A percentile compares a stretch with the other conserved stretches of the same genome.
These are phyloP conservation scores for Hippopotamyrus pictus DNA, from an alignment of 2,797 vertebrate species.

Conservation along the genomic window DNA sequence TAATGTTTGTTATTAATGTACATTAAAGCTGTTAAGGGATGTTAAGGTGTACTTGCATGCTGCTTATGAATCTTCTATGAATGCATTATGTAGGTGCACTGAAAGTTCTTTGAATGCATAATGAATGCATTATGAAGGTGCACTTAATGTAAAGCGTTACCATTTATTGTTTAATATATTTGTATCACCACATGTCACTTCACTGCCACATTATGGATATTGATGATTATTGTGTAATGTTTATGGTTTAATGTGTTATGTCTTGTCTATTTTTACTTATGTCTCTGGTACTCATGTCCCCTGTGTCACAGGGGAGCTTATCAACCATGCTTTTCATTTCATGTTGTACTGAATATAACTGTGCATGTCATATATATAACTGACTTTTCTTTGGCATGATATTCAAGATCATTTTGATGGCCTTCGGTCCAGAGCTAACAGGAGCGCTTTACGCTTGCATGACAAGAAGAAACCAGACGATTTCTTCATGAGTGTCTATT, in stretches of 20 bases:
- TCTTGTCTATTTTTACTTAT: not conserved
- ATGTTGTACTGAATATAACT: not conserved
- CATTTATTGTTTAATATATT: not conserved
- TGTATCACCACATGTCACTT: not conserved
- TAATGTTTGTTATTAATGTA: not conserved
- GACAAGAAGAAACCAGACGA: not conserved
- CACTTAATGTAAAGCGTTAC: not conserved
- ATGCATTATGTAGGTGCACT: not conserved
- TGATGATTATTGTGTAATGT: not conserved
- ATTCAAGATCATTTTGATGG: not conserved
- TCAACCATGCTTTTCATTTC: not conserved
- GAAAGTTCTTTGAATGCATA: not conserved
- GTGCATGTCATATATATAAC: not conserved
- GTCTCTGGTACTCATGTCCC: not conserved
- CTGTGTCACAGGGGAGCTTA: not conserved
- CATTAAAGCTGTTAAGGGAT: not conserved
- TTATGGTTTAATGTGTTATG: not conserved
- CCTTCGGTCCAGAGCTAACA: not conserved
- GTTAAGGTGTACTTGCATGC: not conserved
- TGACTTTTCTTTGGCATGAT: not conserved
- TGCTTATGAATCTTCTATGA: not conserved
- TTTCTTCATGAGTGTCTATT: not conserved
- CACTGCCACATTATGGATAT: not conserved
- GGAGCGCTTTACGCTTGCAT: not conserved
- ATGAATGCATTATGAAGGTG: not conserved